phyloP scores from a whole-genome alignment of 2,888 invertebrate species.

The Megaustenia siamemsis region DNA sequence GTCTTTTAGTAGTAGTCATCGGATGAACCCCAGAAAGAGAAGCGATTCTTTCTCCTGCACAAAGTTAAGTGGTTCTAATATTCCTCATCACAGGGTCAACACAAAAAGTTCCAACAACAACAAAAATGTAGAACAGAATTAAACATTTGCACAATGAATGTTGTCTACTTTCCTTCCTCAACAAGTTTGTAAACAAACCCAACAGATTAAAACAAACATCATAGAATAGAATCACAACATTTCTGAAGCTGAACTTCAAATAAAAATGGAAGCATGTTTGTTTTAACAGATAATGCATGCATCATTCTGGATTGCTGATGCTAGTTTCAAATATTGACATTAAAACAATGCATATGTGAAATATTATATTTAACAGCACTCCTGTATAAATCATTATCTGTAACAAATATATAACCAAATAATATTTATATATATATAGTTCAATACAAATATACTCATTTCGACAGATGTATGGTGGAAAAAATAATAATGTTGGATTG shows the following conservation, averaged over 20 bases:
- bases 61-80: too few relatives aligned
- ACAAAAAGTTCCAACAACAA: not conserved
- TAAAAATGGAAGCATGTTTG: not conserved
- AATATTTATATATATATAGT: not conserved
- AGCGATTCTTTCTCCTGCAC: too few relatives aligned
- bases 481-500: too few relatives aligned
- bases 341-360: conserved; percentile 4
- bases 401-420: not conserved
- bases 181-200: not conserved
- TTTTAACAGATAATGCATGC: not conserved
- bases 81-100: not conserved
- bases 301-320: not conserved
- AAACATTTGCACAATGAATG: not conserved
- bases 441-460: too few relatives aligned
- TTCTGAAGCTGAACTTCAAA: not conserved
- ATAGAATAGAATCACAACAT: not conserved
- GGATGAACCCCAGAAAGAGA: too few relatives aligned
- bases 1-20: too few relatives aligned
- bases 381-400: not conserved
- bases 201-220: not conserved
- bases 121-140: not conserved
- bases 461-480: too few relatives aligned
- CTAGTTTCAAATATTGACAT: not conserved
- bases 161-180: not conserved
- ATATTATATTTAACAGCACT: not conserved